Conservation (phyloP, 2,797 vertebrate species). For the Anabas testudineus region DNA sequence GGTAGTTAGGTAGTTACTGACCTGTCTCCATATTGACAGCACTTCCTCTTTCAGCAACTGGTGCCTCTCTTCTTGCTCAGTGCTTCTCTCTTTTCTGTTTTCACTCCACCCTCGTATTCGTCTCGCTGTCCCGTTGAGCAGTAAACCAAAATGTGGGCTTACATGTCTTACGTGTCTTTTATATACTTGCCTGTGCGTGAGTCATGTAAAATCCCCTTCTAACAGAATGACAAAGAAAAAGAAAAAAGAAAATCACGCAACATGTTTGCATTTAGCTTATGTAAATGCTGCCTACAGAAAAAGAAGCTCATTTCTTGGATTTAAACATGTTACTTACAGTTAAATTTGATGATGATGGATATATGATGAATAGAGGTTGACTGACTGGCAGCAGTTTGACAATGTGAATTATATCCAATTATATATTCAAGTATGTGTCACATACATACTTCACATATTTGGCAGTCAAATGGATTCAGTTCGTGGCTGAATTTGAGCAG, state of each 20-base stretch:
- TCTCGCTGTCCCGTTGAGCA: conserved; percentile 39
- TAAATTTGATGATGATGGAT: background rate
- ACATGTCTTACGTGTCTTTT: conserved; percentile 61
- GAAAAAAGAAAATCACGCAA: conserved; percentile 53
- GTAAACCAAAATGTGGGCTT: conserved; percentile 44
- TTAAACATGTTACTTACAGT: conserved; percentile 32
- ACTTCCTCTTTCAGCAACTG: conserved; percentile 63
- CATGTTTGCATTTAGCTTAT: conserved; percentile 48
- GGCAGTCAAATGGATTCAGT: background rate
- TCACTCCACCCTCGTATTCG: conserved; percentile 35
- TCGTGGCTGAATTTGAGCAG: background rate
- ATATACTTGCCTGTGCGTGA: conserved; percentile 61
- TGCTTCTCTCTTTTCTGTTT: conserved; percentile 13
- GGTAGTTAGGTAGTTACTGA: conserved; percentile 61
- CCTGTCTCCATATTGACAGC: conserved; percentile 60
- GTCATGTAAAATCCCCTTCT: conserved; percentile 71
- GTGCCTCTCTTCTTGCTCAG: conserved; percentile 30
- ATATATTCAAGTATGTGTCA: background rate
- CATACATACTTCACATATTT: background rate
- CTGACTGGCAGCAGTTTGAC: background rate
- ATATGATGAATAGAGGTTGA: background rate
- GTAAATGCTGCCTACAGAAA: conserved; percentile 73
- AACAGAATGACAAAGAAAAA: conserved; percentile 56
- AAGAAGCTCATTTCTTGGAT: conserved; percentile 29
- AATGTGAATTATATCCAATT: background rate